phyloP scores from a whole-genome alignment of 2,888 invertebrate genomes.

The Diarsia brunnea region DNA sequence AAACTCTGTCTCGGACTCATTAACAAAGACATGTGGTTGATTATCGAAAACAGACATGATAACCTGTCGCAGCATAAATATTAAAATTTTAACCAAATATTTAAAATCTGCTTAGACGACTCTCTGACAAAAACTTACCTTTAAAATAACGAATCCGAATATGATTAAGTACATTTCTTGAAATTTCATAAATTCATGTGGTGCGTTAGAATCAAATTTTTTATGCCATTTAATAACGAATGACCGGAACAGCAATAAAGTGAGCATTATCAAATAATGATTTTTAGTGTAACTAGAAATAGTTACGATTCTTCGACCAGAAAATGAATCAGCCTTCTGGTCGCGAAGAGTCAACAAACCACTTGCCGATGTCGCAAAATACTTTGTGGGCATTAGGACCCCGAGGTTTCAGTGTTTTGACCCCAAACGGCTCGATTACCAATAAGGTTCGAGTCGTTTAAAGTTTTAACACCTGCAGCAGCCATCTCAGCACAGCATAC shows the following conservation, averaged over 20 bases:
- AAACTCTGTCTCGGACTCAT: background rate
- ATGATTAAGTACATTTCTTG: conserved; percentile 10
- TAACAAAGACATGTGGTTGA: background rate
- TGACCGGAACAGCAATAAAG: conserved; percentile 14
- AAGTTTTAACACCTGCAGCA: too few relatives aligned
- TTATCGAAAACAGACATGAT: background rate
- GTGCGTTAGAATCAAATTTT: background rate
- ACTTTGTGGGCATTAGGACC: background rate
- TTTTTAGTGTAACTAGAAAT: background rate
- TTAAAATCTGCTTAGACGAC: too few relatives aligned
- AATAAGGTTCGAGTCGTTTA: background rate
- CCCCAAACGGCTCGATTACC: background rate
- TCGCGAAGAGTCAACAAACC: background rate
- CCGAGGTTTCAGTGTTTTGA: background rate
- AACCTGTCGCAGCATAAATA: too few relatives aligned
- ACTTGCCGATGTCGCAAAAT: background rate
- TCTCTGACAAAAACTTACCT: background rate
- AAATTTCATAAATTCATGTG: conserved; percentile 15
- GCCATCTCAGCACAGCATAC: too few relatives aligned
- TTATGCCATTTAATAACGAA: conserved; percentile 21
- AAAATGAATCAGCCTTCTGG: background rate
- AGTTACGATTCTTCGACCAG: background rate
- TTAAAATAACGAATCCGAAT: conserved; percentile 21
- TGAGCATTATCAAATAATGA: background rate
- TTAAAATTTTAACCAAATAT: too few relatives aligned